Conservation (phyloP, 1,140 invertebrate species). For the Agrilus planipennis region DNA sequence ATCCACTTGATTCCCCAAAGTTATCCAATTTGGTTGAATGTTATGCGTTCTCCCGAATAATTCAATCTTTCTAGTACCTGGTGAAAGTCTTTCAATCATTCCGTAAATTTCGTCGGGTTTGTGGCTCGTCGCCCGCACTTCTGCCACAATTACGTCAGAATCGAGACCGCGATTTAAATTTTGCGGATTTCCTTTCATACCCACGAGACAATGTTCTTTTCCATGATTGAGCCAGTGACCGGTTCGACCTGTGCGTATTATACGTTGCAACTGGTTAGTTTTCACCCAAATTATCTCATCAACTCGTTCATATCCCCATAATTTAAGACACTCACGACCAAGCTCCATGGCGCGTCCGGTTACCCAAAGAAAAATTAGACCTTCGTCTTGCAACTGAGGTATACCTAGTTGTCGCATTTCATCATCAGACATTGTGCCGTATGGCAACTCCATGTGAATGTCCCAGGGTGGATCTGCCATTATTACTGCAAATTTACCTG, state of each 20-base stretch:
- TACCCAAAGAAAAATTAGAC: constrained; percentile 95
- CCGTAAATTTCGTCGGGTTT: constrained; percentile 98
- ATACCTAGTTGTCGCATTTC: constrained; percentile 94
- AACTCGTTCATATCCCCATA: constrained; percentile 92
- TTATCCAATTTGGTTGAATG: constrained; percentile 98
- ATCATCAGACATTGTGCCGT: constrained; percentile 98
- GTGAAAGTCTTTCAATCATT: constrained; percentile 74
- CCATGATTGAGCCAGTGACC: constrained; percentile 99
- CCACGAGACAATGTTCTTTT: constrained; percentile 95
- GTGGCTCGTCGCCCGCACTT: constrained; percentile 93
- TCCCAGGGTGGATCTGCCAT: constrained; percentile 98
- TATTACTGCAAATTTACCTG: constrained; percentile 81
- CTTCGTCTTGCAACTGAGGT: constrained; percentile 84
- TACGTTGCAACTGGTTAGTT: constrained; percentile 94
- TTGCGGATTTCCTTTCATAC: constrained; percentile 89
- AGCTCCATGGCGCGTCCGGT: constrained; percentile 97
- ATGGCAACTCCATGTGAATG: constrained; percentile 96
- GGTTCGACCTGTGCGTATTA: constrained; percentile 91
- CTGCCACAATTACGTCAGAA: constrained; percentile 96
- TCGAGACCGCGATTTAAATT: constrained; percentile 88
- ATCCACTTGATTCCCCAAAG: constrained; percentile 88
- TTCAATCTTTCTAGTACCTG: constrained; percentile 94
- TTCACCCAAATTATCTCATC: constrained; percentile 99
- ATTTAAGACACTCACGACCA: constrained; percentile 79
- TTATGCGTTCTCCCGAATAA: constrained; percentile 95